Conservation (phyloP, 2,888 invertebrate genomes). For the Ditula angustiorana region DNA sequence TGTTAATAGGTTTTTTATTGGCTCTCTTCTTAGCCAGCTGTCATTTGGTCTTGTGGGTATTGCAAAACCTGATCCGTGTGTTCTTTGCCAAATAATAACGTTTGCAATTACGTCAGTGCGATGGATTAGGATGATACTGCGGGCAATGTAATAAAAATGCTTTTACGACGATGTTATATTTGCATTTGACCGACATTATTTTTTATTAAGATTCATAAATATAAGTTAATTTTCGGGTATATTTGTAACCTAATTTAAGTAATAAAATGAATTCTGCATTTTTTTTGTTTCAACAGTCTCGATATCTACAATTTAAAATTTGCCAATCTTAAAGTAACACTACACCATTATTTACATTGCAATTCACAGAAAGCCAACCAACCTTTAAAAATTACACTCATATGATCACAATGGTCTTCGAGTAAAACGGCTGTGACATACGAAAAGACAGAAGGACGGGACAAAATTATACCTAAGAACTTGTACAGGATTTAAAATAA, state of each 20-base stretch:
- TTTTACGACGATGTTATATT: constrained; percentile 31
- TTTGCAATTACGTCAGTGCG: constrained; percentile 28
- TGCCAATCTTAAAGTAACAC: neutral
- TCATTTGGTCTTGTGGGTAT: constrained; percentile 28
- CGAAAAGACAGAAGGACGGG: no score
- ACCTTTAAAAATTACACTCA: no score
- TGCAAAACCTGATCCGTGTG: constrained; percentile 22
- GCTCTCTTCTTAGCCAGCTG: constrained; percentile 64
- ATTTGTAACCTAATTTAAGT: neutral
- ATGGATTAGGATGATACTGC: constrained; percentile 28
- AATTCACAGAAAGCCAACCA: no score
- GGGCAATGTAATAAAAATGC: constrained; percentile 26
- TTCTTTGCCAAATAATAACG: constrained; percentile 25
- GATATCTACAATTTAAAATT: neutral
- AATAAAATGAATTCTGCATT: neutral
- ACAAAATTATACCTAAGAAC: no score
- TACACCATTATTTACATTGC: no score
- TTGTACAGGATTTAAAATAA: no score
- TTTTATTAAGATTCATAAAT: constrained; percentile 18
- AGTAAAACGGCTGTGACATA: no score
- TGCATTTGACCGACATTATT: constrained; percentile 26
- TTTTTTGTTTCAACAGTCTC: no score
- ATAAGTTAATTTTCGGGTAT: constrained; percentile 26
- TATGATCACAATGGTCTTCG: no score
- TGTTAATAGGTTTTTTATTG: constrained; percentile 69